Evolutionary conservation across 2,888 invertebrate species (phyloP).

Genomic region (Aspidiotus destructor): DNA sequence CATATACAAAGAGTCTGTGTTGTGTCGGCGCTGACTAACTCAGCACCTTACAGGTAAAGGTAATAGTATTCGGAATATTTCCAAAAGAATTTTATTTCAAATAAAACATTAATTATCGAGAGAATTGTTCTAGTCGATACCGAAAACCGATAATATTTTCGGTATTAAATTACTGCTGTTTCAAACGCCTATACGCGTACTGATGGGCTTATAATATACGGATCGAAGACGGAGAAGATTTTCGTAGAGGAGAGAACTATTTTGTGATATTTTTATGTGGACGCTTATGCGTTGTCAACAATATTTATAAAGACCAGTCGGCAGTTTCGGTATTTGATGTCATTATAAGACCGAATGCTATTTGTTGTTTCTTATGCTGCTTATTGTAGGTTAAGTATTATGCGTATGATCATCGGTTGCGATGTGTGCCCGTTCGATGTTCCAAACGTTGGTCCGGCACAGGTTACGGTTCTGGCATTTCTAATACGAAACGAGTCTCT

Average conservation of each 20-base stretch:
- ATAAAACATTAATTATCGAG: slow-evolving; percentile 30
- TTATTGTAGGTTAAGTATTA: no score
- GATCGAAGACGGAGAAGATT: not conserved
- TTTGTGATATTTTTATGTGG: not conserved
- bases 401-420: no score
- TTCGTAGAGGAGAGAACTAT: not conserved
- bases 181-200: not conserved
- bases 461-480: not conserved
- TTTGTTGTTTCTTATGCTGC: slow-evolving; percentile 16
- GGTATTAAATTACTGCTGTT: slow-evolving; percentile 21
- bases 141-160: slow-evolving; percentile 30
- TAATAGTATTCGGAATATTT: slow-evolving; percentile 21
- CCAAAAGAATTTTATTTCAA: slow-evolving; percentile 30
- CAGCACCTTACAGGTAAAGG: not conserved
- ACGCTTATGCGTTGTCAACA: not conserved
- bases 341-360: slow-evolving; percentile 20
- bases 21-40: not conserved
- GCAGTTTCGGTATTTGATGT: slow-evolving; percentile 28
- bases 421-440: no score
- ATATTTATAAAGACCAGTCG: slow-evolving; percentile 14
- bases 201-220: not conserved
- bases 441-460: no score
- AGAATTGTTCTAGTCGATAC: slow-evolving; percentile 28
- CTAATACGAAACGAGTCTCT: slow-evolving; percentile 20
- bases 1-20: not conserved